A percentile compares a stretch with the other conserved stretches of the same genome.
Evolutionary conservation across 2,888 invertebrate species (phyloP).

Genomic region (Brachyopa scutellaris): DNA sequence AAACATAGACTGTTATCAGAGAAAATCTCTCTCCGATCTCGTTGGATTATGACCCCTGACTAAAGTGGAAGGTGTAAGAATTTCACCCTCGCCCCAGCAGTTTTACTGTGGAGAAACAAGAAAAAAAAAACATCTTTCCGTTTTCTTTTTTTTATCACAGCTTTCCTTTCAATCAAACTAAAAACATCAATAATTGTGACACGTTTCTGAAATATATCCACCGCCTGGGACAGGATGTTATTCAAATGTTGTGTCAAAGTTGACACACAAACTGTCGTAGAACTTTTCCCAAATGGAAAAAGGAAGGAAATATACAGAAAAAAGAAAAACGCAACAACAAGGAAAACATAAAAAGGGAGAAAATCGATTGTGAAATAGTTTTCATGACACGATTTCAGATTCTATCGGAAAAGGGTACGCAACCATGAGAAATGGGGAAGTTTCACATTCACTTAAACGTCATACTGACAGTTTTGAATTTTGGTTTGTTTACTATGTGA

Average conservation of each 20-base stretch:
- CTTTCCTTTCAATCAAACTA: slow-evolving; percentile 62
- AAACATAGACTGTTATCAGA: too few relatives aligned
- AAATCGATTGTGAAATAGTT: slow-evolving; percentile 52
- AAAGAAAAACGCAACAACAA: slow-evolving; percentile 14
- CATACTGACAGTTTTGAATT: slow-evolving; percentile 44
- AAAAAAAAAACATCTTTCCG: too few relatives aligned
- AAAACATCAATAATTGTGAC: slow-evolving; percentile 58
- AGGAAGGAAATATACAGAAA: slow-evolving; percentile 6
- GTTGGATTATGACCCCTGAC: too few relatives aligned
- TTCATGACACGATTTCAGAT: slow-evolving; percentile 49
- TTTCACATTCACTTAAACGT: slow-evolving; percentile 60
- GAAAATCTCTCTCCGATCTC: too few relatives aligned
- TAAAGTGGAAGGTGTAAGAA: too few relatives aligned
- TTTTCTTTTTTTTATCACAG: slow-evolving; percentile 29
- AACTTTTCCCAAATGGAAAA: slow-evolving; percentile 39
- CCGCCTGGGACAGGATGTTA: slow-evolving; percentile 64
- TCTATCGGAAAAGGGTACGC: not conserved
- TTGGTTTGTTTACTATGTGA: slow-evolving; percentile 12
- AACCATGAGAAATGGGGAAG: not conserved
- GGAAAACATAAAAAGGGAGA: slow-evolving; percentile 1
- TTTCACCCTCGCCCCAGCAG: too few relatives aligned
- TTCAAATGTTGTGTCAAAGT: slow-evolving; percentile 67
- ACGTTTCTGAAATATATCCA: slow-evolving; percentile 14
- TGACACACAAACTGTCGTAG: slow-evolving; percentile 60
- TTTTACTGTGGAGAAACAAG: not conserved